Base-by-base conservation (phyloP, 2,888 invertebrate genomes). In the Tetrapedia diversipes region DNA sequence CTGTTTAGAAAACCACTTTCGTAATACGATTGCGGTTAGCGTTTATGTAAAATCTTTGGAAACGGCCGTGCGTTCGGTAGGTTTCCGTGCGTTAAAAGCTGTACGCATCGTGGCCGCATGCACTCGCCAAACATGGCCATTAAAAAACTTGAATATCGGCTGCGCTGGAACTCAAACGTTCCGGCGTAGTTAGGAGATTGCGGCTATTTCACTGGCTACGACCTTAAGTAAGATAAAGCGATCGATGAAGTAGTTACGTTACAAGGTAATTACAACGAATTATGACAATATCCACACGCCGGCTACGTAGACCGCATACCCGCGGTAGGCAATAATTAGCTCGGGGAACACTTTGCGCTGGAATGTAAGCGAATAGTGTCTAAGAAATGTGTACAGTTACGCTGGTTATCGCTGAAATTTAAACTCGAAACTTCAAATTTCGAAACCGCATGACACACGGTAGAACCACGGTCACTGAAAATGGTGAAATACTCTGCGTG, bases 181-280 rank as follows among this genome's bases (percentile, higher is more conserved):
- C 63, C 71, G 69, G n/a, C 66, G 68, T 80, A 49, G 77, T 80
- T 85, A 79, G 67, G 61, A 74, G 71, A 84, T 77, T 74, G 73
- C 41, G 65, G 67, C 67, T 57, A 57, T 79, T 83, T 77, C 69
- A 49, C 65, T 72, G 66, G 63, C 57, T 54, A 66, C 69, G 37
- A 73, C 77, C 83, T 66, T 68, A 73, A 74, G 65, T 65, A 75
- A 85, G 79, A 87, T 86, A 84, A 76, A 84, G 80, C 82, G 79
- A 84, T 85, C 85, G 85, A 78, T 79, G 79, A 77, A 82, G 81
- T 81, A 87, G 85, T 84, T 83, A 84, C 75, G 83, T 86, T 88
- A 85, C 85, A 86, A 79, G 81, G 80, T 83, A 86, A 86, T 88
- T 86, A 83, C 84, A 63, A 81, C 83, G 81, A 88, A 86, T 88